Base-by-base conservation (phyloP, 2,113 vertebrate species). In the Canis aureus region DNA sequence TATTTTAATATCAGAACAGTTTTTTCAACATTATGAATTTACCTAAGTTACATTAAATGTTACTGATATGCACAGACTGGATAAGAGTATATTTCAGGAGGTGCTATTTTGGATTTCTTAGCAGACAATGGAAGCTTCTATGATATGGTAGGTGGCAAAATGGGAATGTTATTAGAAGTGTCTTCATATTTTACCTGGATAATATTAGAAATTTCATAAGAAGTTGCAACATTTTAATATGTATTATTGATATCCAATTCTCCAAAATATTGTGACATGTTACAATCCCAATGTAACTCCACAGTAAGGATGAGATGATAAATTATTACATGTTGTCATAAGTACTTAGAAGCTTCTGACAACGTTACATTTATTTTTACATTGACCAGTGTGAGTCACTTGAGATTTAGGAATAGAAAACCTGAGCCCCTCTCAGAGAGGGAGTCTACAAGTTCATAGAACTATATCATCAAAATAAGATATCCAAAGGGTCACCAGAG, bases 1-100 rank as follows among this genome's bases (percentile, higher is more conserved):
- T 9, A 86, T 90, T 97, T 92, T 89, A 95, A 76, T 69, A 89
- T 19, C 43, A 83, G 17, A 89, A 55, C 74, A 29, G 17, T 51
- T 74, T 95, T 62, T 32, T 76, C 57, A 89, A 79, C 79, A 27
- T 62, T 82, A 23, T 10, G 27, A 90, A 67, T 81, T 95, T 53
- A 82, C n/a, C 10, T 78, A 15, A 91, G 11, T 89, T 83, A 71
- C 5, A 49, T 8, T 32, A 89, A 89, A 66, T 78, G 10, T 19
- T 89, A 59, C 19, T 78, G 53, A 80, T 73, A 66, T 35, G 12
- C 59, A 79, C 43, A 97, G 25, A 73, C 10, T 38, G 13, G 9
- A 66, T 73, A 66, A 60, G 16, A 69, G 27, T 60, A 35, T 82
- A 19, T 88, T 87, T 88, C 12, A 35, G 16, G 25, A 85, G 38